Evolutionary conservation across 2,888 invertebrate genomes (phyloP).

Genomic region (Tiliacea citrago): DNA sequence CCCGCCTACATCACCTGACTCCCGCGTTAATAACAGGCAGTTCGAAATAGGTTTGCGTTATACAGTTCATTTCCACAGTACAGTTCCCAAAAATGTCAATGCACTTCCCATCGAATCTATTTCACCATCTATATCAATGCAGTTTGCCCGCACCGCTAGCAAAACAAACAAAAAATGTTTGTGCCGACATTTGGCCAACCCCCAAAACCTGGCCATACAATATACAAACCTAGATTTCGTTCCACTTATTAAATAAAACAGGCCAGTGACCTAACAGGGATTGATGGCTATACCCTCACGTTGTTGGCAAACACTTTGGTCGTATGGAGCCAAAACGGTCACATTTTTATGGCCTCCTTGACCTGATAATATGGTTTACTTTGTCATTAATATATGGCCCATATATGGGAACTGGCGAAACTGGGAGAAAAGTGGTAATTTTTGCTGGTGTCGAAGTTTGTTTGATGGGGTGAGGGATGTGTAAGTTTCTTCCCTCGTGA

Average conservation of each 20-base stretch:
- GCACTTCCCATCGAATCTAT: conserved; percentile 24
- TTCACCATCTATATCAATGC: conserved; percentile 20
- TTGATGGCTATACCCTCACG: conserved; percentile 58
- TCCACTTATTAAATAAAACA: conserved; percentile 65
- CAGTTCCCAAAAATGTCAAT: conserved; percentile 18
- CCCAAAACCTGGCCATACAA: conserved; percentile 57
- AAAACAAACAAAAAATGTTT: conserved; percentile 49
- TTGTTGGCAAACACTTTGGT: conserved; percentile 62
- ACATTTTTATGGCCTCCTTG: conserved; percentile 64
- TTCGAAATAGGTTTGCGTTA: too few relatives aligned
- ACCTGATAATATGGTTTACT: conserved; percentile 60
- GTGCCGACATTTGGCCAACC: conserved; percentile 54
- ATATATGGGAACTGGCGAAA: conserved; percentile 36
- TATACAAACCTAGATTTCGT: conserved; percentile 54
- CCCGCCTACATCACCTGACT: too few relatives aligned
- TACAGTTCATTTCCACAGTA: neutral
- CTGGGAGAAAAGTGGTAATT: conserved; percentile 42
- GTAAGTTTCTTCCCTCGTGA: conserved; percentile 4
- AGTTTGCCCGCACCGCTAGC: neutral
- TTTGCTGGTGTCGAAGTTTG: conserved; percentile 35
- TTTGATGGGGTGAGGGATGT: conserved; percentile 12
- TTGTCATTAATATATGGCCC: conserved; percentile 41
- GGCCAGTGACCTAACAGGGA: conserved; percentile 64
- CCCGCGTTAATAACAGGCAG: too few relatives aligned
- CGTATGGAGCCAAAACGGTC: conserved; percentile 61